Conservation (phyloP, 2,113 vertebrate genomes). For the Siphamia tubifer region DNA sequence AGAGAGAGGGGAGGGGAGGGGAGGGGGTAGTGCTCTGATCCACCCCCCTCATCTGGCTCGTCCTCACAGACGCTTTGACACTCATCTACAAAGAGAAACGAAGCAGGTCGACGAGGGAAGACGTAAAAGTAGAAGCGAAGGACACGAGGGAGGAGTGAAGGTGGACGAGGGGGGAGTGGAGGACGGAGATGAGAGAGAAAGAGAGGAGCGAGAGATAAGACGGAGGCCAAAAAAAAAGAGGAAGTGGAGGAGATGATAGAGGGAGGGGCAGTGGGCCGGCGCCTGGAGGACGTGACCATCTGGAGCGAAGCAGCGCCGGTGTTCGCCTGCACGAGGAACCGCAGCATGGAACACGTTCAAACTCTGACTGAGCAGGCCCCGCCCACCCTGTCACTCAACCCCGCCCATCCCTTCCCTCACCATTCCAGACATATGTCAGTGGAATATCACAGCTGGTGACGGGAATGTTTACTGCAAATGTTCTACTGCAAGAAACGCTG, state of each 20-base stretch:
- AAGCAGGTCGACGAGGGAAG: conserved; percentile 11
- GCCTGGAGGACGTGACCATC: conserved; percentile 74
- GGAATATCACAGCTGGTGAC: conserved; percentile 17
- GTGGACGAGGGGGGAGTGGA: not conserved
- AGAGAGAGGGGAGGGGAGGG: conserved; percentile 29
- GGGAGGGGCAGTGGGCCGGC: conserved; percentile 44
- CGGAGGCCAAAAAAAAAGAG: not conserved
- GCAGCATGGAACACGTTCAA: conserved; percentile 51
- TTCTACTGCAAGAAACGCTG: conserved; percentile 17
- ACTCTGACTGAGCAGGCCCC: conserved; percentile 34
- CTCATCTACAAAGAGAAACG: not conserved
- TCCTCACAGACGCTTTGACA: conserved; percentile 38
- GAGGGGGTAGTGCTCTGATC: no score
- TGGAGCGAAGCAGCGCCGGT: conserved; percentile 68
- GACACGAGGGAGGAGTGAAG: conserved; percentile 8
- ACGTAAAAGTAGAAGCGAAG: not conserved
- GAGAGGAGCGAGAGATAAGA: conserved; percentile 37
- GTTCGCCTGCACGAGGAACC: conserved; percentile 58
- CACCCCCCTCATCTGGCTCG: conserved; percentile 38
- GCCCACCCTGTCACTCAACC: not conserved
- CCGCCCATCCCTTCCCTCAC: conserved; percentile 7
- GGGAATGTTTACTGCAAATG: conserved; percentile 12
- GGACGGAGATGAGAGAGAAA: conserved; percentile 16
- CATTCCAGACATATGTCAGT: conserved; percentile 19
- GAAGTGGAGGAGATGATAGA: conserved; percentile 16